Conservation (phyloP, 2,113 vertebrate species). For the Albula goreensis region DNA sequence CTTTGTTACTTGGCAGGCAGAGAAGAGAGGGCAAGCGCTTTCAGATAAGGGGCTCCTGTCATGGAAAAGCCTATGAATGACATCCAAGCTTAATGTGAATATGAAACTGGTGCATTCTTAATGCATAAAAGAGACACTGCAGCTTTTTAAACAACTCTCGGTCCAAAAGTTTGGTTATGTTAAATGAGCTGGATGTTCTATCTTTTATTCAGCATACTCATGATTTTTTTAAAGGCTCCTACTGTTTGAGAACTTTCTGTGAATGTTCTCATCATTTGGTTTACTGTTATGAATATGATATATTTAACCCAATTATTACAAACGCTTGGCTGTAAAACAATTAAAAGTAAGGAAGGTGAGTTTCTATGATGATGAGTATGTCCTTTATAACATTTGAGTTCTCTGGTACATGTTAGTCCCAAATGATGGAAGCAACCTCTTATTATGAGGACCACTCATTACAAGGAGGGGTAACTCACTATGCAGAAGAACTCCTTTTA, state of each 20-base stretch:
- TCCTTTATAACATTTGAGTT: neutral
- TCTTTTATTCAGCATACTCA: slow-evolving; percentile 39
- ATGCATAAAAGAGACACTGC: neutral
- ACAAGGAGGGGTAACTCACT: slow-evolving; percentile 7
- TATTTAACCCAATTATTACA: neutral
- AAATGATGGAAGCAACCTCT: slow-evolving; percentile 13
- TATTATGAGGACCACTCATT: slow-evolving; percentile 21
- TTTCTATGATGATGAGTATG: slow-evolving; percentile 1
- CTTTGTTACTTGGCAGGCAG: neutral
- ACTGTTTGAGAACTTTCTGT: slow-evolving; percentile 14
- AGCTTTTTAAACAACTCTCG: slow-evolving; percentile 4
- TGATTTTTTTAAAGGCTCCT: slow-evolving; percentile 32
- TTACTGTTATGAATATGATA: slow-evolving; percentile 21
- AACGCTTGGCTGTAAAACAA: neutral
- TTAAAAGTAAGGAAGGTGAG: neutral
- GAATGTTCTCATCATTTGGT: slow-evolving; percentile 30
- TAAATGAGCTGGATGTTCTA: slow-evolving; percentile 27
- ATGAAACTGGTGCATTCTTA: neutral
- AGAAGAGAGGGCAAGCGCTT: neutral
- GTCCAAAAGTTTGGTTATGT: slow-evolving; percentile 21
- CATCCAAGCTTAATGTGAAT: neutral
- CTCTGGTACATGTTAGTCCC: slow-evolving; percentile 16
- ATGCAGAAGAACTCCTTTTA: slow-evolving; percentile 13
- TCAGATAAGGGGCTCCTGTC: neutral
- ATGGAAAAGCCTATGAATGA: neutral